These are phyloP conservation scores for Strigamia transsilvanica DNA, from an alignment of 2,888 invertebrate genomes.

Conservation along the genomic window DNA sequence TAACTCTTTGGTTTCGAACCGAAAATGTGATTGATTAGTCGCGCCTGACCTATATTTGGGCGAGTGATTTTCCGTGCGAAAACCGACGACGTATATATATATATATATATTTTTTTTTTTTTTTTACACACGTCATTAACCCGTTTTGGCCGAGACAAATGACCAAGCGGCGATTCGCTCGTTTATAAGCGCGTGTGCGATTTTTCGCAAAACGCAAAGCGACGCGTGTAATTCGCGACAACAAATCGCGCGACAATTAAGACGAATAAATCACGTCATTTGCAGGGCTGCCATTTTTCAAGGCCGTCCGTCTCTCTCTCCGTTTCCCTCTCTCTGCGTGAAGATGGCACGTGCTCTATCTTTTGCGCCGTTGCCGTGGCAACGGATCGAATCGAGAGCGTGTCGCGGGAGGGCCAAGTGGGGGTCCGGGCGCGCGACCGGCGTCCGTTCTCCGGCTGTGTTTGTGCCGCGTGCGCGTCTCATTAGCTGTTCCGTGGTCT, in stretches of 20 bases:
- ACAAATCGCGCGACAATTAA: neutral
- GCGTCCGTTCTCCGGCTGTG: constrained; percentile 10
- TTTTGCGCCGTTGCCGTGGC: constrained; percentile 27
- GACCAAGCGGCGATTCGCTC: neutral
- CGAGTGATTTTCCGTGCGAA: neutral
- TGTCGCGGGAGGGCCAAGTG: constrained; percentile 41
- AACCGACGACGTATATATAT: constrained; percentile 28
- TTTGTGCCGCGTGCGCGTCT: constrained; percentile 24
- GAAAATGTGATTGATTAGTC: constrained; percentile 47
- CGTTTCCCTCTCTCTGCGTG: neutral
- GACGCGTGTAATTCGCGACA: neutral
- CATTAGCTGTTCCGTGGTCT: constrained; percentile 43
- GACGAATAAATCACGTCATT: constrained; percentile 6
- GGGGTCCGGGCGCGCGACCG: constrained; percentile 4
- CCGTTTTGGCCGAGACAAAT: neutral
- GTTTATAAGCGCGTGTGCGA: neutral
- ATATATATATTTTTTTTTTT: no score
- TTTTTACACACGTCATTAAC: constrained; percentile 48
- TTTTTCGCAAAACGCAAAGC: neutral
- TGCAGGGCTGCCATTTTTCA: constrained; percentile 5
- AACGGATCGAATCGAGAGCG: constrained; percentile 26
- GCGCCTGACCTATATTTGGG: constrained; percentile 43
- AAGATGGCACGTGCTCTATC: constrained; percentile 43
- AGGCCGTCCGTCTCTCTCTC: neutral
- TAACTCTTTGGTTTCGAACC: constrained; percentile 38